phyloP scores from a whole-genome alignment of 2,888 invertebrate genomes.

The Ptychoptera albimana region DNA sequence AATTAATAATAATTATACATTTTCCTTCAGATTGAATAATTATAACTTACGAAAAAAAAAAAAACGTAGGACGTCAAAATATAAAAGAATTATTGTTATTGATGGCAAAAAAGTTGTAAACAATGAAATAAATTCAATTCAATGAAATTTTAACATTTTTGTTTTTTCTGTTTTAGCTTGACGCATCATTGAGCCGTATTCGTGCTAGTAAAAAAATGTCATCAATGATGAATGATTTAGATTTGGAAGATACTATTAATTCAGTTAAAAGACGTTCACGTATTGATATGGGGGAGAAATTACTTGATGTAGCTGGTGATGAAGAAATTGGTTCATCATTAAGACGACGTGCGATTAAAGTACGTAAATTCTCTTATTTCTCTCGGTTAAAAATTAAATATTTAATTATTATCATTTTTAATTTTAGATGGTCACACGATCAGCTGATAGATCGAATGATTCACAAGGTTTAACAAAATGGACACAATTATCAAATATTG shows the following conservation, averaged over 20 bases:
- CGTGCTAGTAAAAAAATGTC: constrained; percentile 35
- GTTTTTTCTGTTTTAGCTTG: constrained; percentile 35
- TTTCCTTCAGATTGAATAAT: too few relatives aligned
- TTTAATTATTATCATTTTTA: constrained; percentile 8
- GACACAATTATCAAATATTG: constrained; percentile 36
- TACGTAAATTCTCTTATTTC: constrained; percentile 1
- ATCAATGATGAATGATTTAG: constrained; percentile 23
- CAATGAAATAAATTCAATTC: too few relatives aligned
- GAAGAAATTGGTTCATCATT: constrained; percentile 37
- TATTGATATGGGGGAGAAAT: constrained; percentile 19
- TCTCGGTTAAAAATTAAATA: background rate
- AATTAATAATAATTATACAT: too few relatives aligned
- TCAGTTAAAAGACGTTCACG: constrained; percentile 40
- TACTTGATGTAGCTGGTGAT: constrained; percentile 43
- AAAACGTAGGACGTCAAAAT: too few relatives aligned
- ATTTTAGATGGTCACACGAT: constrained; percentile 7
- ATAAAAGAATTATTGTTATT: too few relatives aligned
- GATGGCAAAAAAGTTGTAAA: too few relatives aligned
- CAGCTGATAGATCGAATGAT: constrained; percentile 4
- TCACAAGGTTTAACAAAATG: constrained; percentile 34
- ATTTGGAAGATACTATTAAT: constrained; percentile 41
- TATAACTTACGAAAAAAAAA: too few relatives aligned
- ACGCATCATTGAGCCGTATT: constrained; percentile 41
- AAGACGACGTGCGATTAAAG: constrained; percentile 32
- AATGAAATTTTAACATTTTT: too few relatives aligned